These are phyloP conservation scores for Centropristis striata DNA, from an alignment of 2,113 vertebrate genomes.

Conservation along the genomic window DNA sequence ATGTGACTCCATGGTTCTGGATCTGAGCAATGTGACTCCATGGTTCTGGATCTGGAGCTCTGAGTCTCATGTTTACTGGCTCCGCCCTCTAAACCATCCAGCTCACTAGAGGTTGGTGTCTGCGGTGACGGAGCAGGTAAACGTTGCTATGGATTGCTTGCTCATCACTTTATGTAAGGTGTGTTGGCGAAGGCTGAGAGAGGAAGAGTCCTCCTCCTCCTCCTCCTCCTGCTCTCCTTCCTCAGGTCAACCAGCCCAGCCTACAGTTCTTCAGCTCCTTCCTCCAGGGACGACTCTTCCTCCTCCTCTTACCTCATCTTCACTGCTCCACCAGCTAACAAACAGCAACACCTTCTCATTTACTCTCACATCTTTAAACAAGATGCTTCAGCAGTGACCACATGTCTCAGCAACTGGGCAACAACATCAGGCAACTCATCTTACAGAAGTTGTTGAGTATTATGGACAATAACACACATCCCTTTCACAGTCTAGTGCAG, in stretches of 20 bases:
- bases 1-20: too few species aligned
- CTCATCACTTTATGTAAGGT: constrained; percentile 70
- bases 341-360: constrained; percentile 18
- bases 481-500: too few species aligned
- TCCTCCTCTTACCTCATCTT: constrained; percentile 48
- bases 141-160: constrained; percentile 40
- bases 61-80: constrained; percentile 7
- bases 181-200: constrained; percentile 63
- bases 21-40: not conserved
- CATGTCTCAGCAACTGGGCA: not conserved
- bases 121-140: constrained; percentile 23
- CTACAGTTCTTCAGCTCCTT: constrained; percentile 54
- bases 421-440: constrained; percentile 16
- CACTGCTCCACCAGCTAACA: constrained; percentile 27
- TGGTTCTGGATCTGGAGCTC: not conserved
- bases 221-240: constrained; percentile 66
- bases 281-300: constrained; percentile 17
- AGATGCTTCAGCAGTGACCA: too few species aligned
- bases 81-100: not conserved
- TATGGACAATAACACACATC: too few species aligned
- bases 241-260: constrained; percentile 59
- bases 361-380: constrained; percentile 24
- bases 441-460: too few species aligned
- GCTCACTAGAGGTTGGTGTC: not conserved
- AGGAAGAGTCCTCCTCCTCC: constrained; percentile 68